Evolutionary conservation across 1,140 invertebrate genomes (phyloP), one percentile per base, ranked within the genome.

Genomic region (Plectrocnemia conspersa): DNA sequence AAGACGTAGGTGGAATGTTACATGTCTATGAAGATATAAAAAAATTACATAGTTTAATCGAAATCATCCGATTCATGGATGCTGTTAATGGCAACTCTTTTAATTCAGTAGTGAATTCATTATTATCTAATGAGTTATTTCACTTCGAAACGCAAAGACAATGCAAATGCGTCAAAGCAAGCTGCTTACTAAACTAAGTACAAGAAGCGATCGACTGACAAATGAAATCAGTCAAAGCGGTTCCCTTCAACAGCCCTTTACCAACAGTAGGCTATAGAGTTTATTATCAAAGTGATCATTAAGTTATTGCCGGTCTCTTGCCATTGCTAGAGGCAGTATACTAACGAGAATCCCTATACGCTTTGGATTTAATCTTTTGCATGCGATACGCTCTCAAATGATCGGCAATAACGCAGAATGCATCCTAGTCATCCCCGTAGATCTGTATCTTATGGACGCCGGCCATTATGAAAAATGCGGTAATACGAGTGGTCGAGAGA

Each of bases 251-350:
- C n/a, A n/a, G 24, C 35, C 16, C 19, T 33, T 23, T 23, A 19
- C 13, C 41, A 23, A 41, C 38, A 24, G 10, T 19, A 4, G 41
- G 4, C 41, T 19, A 44, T 44, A 19, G 23, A 19, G 19, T 44
- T 44, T 44, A 44, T 44, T 44, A 24, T 44, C 13, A 10, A 19
- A 44, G 21, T n/a, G 23, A 44, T 44, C 41, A 44, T 44, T 44
- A 18, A 44, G 13, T 44, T 33, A 18, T 32, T 46, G 19, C 10
- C 16, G 16, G 22, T 46, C 22, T 29, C 5, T 10, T 3, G 42
- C 24, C 25, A 23, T 19, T 2, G 27, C 23, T 27, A 32, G 45
- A 13, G 4, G 9, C 32, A n/a, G n/a, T 13, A 7, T n/a, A 11
- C 45, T 47, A 47, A 47, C 45, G 45, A 47, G 45, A 10, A 3